Percentiles rank a stretch among this genome's conserved stretches.
phyloP scores from a whole-genome alignment of 2,797 vertebrate genomes.

The Cichlasoma orientale region DNA sequence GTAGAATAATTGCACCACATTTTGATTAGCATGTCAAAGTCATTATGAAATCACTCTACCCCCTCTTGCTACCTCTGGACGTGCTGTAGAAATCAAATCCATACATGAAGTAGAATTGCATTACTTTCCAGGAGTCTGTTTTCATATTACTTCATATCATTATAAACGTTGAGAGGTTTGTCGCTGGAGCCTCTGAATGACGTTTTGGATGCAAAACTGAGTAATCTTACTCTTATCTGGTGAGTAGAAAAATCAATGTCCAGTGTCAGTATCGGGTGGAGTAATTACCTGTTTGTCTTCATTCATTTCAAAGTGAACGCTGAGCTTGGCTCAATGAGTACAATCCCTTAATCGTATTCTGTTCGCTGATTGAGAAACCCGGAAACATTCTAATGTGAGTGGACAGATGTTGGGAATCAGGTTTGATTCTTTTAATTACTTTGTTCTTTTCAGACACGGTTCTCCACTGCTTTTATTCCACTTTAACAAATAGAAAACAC shows the following conservation, averaged over 20 bases:
- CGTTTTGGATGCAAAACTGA: constrained; percentile 8
- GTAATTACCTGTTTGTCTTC: constrained; percentile 96
- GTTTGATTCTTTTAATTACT: constrained; percentile 99
- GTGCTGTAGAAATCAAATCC: constrained; percentile 33
- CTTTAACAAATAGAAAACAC: constrained; percentile 48
- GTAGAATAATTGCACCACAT: constrained; percentile 44
- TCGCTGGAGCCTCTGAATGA: constrained; percentile 1
- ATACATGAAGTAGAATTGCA: constrained; percentile 12
- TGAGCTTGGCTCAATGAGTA: constrained; percentile 95
- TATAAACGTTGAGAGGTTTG: constrained; percentile 17
- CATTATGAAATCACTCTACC: constrained; percentile 51
- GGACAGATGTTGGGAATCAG: constrained; percentile 94
- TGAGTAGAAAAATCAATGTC: constrained; percentile 89
- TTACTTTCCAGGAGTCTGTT: constrained; percentile 3
- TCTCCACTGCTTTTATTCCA: constrained; percentile 45
- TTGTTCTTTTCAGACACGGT: constrained; percentile 77
- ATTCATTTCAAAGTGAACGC: constrained; percentile 92
- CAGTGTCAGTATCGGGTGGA: constrained; percentile 93
- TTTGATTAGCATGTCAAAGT: constrained; percentile 54
- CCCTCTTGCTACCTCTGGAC: constrained; percentile 30
- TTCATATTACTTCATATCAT: constrained; percentile 7
- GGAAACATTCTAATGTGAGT: constrained; percentile 93
- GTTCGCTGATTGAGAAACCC: constrained; percentile 91
- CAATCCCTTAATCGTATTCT: constrained; percentile 99
- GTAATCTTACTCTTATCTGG: constrained; percentile 85